These are phyloP conservation scores for Arnoldichthys spilopterus DNA, from an alignment of 2,797 vertebrate species.

Conservation along the genomic window DNA sequence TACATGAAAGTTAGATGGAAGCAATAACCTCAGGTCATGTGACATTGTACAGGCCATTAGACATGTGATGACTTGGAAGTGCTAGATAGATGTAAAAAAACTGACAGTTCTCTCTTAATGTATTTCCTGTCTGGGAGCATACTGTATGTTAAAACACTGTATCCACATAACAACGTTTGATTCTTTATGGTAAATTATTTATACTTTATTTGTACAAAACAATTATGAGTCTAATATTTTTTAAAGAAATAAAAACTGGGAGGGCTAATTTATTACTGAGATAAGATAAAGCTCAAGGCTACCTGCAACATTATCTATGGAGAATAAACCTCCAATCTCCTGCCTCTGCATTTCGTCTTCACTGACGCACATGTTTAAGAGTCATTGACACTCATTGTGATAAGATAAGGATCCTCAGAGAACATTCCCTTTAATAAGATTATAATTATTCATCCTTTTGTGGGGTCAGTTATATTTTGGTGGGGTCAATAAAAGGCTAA, in stretches of 20 bases:
- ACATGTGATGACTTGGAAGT: not conserved
- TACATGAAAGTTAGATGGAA: not conserved
- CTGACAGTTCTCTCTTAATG: too few relatives aligned
- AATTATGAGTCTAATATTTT: not conserved
- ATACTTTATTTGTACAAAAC: not conserved
- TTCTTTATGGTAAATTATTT: not conserved
- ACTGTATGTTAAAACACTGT: not conserved
- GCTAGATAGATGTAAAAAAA: not conserved
- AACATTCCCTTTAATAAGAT: conserved; percentile 21
- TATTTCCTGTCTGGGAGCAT: not conserved
- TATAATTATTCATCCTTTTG: not conserved
- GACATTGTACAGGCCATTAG: conserved; percentile 1
- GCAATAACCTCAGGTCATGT: not conserved
- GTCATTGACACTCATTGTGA: conserved; percentile 47
- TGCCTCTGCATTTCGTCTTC: conserved; percentile 7
- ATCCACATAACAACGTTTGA: not conserved
- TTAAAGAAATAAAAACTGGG: not conserved
- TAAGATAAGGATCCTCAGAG: conserved; percentile 59
- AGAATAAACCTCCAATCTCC: not conserved
- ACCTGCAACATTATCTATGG: not conserved
- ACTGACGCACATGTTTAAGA: conserved; percentile 9
- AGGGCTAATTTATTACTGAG: conserved; percentile 7
- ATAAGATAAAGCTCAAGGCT: conserved; percentile 17
- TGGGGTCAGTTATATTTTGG: not conserved
- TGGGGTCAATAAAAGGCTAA: not conserved